These are phyloP conservation scores for Noturus placidus DNA, from an alignment of 2,113 vertebrate genomes.

Conservation along the genomic window DNA sequence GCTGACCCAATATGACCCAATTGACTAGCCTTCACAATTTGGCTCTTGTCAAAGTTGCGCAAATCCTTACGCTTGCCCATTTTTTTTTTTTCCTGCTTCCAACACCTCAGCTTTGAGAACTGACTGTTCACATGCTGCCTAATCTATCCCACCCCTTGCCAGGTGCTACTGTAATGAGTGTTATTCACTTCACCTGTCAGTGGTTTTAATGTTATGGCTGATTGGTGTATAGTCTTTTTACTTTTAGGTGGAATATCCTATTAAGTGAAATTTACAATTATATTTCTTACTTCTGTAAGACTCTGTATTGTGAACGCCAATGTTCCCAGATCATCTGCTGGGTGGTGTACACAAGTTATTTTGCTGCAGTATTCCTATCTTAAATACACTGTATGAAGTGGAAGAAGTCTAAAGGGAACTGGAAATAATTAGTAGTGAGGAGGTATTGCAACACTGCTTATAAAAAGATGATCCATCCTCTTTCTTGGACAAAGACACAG, in stretches of 20 bases:
- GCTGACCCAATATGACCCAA: too few species aligned
- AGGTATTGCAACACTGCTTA: not conserved
- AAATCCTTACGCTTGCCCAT: too few species aligned
- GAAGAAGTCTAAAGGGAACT: constrained; percentile 7
- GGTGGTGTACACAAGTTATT: not conserved
- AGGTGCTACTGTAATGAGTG: too few species aligned
- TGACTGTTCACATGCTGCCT: too few species aligned
- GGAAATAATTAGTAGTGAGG: not conserved
- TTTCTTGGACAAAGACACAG: not conserved
- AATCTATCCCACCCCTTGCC: too few species aligned
- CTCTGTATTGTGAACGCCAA: not conserved
- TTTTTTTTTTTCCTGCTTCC: too few species aligned
- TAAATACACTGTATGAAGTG: not conserved
- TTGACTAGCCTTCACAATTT: too few species aligned
- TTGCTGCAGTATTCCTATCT: not conserved
- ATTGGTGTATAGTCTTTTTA: not conserved
- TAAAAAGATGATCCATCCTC: not conserved
- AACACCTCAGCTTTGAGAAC: too few species aligned
- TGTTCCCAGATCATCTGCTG: not conserved
- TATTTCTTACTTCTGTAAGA: not conserved
- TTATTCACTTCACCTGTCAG: too few species aligned
- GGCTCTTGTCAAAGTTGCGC: too few species aligned
- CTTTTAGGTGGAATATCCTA: not conserved
- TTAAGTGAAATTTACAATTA: not conserved
- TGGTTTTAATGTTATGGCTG: too few species aligned